These are phyloP conservation scores for Nephrocerus scutellatus DNA, from an alignment of 2,888 invertebrate genomes.

Conservation along the genomic window DNA sequence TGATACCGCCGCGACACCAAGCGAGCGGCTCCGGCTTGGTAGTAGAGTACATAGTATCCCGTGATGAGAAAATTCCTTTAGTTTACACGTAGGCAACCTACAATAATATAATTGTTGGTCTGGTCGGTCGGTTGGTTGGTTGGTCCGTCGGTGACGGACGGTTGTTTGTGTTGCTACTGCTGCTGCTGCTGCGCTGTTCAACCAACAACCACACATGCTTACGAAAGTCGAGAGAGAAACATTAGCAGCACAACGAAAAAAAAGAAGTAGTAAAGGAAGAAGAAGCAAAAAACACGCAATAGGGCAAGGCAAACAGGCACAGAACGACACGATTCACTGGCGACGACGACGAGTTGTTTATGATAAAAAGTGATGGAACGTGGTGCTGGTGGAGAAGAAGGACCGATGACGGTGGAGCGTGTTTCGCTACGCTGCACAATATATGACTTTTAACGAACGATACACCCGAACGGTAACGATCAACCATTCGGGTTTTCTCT, in stretches of 20 bases:
- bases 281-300: constrained; percentile 45
- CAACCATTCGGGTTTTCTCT: too few relatives aligned
- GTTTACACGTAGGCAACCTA: constrained; percentile 8
- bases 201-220: constrained; percentile 1
- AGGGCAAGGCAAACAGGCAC: constrained; percentile 46
- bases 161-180: constrained; percentile 2
- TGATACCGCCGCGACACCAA: too few relatives aligned
- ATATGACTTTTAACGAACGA: too few relatives aligned
- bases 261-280: constrained; percentile 16
- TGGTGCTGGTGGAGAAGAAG: too few relatives aligned
- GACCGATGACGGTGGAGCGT: too few relatives aligned
- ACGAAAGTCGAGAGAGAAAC: not conserved
- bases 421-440: too few relatives aligned
- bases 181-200: not conserved
- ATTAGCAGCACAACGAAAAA: constrained; percentile 17
- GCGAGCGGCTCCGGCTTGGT: too few relatives aligned
- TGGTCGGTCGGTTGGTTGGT: too few relatives aligned
- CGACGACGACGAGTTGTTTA: constrained; percentile 24
- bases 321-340: constrained; percentile 38
- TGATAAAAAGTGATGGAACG: constrained; percentile 13
- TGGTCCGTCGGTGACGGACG: constrained; percentile 5
- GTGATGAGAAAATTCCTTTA: constrained; percentile 13
- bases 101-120: too few relatives aligned
- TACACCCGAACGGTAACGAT: too few relatives aligned
- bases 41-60: too few relatives aligned